These are phyloP conservation scores for Aricia agestis DNA, from an alignment of 1,140 invertebrate species.

Conservation along the genomic window DNA sequence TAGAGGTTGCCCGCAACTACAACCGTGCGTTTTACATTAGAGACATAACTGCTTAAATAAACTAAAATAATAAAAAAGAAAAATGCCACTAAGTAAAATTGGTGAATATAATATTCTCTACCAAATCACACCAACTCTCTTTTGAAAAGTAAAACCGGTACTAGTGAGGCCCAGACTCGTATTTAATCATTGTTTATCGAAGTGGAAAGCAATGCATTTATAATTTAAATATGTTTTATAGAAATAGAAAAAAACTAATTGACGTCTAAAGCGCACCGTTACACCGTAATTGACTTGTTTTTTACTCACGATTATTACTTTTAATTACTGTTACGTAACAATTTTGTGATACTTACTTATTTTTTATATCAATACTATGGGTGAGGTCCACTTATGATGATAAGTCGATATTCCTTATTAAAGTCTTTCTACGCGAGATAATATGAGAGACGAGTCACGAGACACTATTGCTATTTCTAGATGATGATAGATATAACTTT, in stretches of 20 bases:
- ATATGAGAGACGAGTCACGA: too few species aligned
- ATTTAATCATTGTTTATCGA: slow-evolving; percentile 23
- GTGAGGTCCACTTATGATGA: background rate
- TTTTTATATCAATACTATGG: background rate
- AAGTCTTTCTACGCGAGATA: too few species aligned
- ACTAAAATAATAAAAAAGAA: too few species aligned
- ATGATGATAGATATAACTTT: too few species aligned
- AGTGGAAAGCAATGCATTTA: slow-evolving; percentile 34
- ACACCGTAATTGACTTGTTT: slow-evolving; percentile 29
- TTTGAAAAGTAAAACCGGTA: background rate
- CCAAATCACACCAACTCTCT: background rate
- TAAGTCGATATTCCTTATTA: too few species aligned
- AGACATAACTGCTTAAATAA: too few species aligned
- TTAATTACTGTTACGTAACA: slow-evolving; percentile 22
- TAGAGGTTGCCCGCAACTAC: too few species aligned
- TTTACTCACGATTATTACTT: slow-evolving; percentile 22
- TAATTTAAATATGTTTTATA: slow-evolving; percentile 36
- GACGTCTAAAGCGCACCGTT: slow-evolving; percentile 28
- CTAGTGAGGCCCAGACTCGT: background rate
- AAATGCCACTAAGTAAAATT: background rate
- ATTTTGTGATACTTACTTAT: background rate
- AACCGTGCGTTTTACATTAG: too few species aligned
- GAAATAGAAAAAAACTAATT: slow-evolving; percentile 25
- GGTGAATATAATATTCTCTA: background rate
- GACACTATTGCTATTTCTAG: too few species aligned